phyloP scores from a whole-genome alignment of 2,113 vertebrate genomes.

The Willisornis vidua region DNA sequence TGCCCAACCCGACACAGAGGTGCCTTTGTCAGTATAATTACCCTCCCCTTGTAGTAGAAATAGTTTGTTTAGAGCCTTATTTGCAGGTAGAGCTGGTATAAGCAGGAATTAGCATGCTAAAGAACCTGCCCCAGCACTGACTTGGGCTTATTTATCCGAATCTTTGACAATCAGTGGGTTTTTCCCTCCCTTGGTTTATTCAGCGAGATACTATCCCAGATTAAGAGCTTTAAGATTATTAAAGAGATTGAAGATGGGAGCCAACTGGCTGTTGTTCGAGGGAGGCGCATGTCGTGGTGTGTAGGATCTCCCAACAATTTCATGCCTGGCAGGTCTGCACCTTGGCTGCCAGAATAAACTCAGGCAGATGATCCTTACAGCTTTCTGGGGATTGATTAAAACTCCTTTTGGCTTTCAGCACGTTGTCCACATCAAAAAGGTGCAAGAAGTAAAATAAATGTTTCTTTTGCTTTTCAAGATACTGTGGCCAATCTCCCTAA shows the following conservation, averaged over 20 bases:
- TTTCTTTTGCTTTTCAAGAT: constrained; percentile 51
- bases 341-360: constrained; percentile 38
- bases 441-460: constrained; percentile 72
- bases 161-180: constrained; percentile 25
- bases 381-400: constrained; percentile 58
- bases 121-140: constrained; percentile 72
- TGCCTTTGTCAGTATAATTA: constrained; percentile 99
- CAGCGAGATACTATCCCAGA: constrained; percentile 48
- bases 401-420: constrained; percentile 55
- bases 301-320: constrained; percentile 36
- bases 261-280: not conserved
- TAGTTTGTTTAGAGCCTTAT: constrained; percentile 78
- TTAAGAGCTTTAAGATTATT: constrained; percentile 61
- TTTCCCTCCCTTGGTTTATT: not conserved
- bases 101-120: constrained; percentile 82
- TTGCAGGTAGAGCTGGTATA: constrained; percentile 78
- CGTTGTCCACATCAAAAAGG: constrained; percentile 70
- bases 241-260: constrained; percentile 36
- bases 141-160: constrained; percentile 59
- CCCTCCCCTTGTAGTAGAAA: constrained; percentile 82
- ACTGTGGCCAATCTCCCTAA: constrained; percentile 26
- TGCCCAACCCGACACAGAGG: constrained; percentile 94
- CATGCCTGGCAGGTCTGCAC: constrained; percentile 51
- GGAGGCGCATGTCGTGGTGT: not conserved
- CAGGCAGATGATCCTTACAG: constrained; percentile 9